phyloP scores from a whole-genome alignment of 2,797 vertebrate genomes.

The Caiman crocodilus region DNA sequence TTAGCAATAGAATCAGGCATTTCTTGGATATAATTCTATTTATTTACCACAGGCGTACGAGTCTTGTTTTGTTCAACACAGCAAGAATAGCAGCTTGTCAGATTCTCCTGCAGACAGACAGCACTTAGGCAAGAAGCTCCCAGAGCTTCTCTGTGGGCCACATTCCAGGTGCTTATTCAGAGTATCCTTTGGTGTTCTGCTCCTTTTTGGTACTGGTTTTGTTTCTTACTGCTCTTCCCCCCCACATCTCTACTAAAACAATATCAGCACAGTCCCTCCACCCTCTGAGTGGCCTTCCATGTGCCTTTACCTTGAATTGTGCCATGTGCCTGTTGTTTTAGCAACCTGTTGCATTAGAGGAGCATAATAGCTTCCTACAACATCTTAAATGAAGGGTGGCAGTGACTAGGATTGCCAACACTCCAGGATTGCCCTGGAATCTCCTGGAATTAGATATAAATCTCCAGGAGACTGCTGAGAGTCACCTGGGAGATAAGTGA shows the following conservation, averaged over 20 bases:
- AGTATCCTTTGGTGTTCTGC: background rate
- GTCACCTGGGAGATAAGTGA: no score
- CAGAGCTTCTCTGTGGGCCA: background rate
- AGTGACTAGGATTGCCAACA: no score
- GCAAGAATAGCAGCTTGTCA: background rate
- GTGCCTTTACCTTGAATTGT: background rate
- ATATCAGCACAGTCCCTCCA: background rate
- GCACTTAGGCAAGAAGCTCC: background rate
- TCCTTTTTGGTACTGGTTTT: background rate
- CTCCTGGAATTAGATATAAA: no score
- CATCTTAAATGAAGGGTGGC: background rate
- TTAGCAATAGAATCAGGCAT: background rate
- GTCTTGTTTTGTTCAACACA: fast-evolving
- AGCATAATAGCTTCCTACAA: background rate
- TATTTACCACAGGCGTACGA: background rate
- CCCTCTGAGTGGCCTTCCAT: background rate
- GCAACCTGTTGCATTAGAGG: background rate
- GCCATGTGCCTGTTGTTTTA: background rate
- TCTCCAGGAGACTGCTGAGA: no score
- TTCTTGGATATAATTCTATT: background rate
- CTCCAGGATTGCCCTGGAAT: no score
- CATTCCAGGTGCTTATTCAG: fast-evolving
- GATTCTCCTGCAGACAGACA: background rate
- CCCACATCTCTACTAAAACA: no score
- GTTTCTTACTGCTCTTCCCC: background rate